Percentiles rank a stretch among this genome's conserved stretches.
Conservation (phyloP, 2,888 invertebrate species). For the Glaucopsyche alexis region DNA sequence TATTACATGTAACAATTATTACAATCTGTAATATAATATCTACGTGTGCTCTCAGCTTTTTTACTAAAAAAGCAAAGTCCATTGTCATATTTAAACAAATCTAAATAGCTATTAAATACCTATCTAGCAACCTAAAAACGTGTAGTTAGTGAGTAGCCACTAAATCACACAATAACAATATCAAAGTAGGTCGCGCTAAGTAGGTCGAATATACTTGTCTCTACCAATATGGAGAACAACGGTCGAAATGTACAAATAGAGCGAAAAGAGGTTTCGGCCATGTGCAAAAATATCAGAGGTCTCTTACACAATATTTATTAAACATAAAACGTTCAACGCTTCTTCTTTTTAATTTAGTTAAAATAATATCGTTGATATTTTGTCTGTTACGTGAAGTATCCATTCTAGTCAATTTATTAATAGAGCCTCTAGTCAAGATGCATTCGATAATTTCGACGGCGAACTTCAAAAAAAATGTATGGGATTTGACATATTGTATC, state of each 20-base stretch:
- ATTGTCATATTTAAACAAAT: neutral
- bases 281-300: conserved; percentile 11
- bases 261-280: conserved; percentile 19
- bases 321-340: neutral
- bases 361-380: neutral
- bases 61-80: neutral
- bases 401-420: neutral
- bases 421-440: too few relatives aligned
- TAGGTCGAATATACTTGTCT: conserved; percentile 47
- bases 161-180: conserved; percentile 46
- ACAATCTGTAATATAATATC: neutral
- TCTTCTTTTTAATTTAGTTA: neutral
- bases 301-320: neutral
- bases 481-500: too few relatives aligned
- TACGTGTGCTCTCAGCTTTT: neutral
- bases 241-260: conserved; percentile 25
- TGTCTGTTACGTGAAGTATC: neutral
- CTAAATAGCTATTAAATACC: conserved; percentile 6
- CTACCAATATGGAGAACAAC: conserved; percentile 33
- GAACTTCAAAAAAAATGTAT: too few relatives aligned
- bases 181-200: conserved; percentile 61
- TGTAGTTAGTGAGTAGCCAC: conserved; percentile 6
- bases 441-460: too few relatives aligned
- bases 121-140: conserved; percentile 1
- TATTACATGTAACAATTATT: too few relatives aligned